Conservation (phyloP, 2,113 vertebrate species). For the Synodontis membranacea region DNA sequence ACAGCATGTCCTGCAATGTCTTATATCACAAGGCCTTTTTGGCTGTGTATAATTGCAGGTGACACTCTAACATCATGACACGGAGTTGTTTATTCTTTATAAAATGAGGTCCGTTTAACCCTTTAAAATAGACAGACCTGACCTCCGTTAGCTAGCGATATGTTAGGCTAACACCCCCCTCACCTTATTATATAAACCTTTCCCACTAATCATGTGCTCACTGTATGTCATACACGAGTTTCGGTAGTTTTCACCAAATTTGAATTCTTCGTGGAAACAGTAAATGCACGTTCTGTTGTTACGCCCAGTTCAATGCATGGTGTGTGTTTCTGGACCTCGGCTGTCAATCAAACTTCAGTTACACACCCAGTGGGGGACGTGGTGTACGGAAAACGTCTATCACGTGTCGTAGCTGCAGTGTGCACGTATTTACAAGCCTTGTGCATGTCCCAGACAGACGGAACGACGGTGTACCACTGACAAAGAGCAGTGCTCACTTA, state of each 20-base stretch:
- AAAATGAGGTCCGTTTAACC: no score
- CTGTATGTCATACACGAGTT: neutral
- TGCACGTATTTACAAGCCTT: neutral
- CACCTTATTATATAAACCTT: neutral
- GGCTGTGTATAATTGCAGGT: neutral
- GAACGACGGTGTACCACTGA: neutral
- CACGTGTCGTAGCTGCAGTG: neutral
- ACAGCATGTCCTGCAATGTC: neutral
- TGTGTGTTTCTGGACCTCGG: constrained; percentile 22
- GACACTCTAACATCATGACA: neutral
- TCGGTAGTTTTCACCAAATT: neutral
- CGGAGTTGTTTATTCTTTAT: neutral
- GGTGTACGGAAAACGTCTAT: neutral
- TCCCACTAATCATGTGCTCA: neutral
- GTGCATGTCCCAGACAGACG: neutral
- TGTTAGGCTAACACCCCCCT: neutral
- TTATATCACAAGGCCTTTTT: neutral
- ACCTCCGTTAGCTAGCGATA: neutral
- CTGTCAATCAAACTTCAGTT: constrained; percentile 32
- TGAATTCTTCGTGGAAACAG: neutral
- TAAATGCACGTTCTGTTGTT: neutral
- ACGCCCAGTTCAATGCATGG: neutral
- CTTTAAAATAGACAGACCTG: neutral
- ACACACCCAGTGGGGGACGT: neutral
- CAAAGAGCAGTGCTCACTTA: neutral